Conservation (phyloP, 2,113 vertebrate genomes). For the Lycaon pictus region DNA sequence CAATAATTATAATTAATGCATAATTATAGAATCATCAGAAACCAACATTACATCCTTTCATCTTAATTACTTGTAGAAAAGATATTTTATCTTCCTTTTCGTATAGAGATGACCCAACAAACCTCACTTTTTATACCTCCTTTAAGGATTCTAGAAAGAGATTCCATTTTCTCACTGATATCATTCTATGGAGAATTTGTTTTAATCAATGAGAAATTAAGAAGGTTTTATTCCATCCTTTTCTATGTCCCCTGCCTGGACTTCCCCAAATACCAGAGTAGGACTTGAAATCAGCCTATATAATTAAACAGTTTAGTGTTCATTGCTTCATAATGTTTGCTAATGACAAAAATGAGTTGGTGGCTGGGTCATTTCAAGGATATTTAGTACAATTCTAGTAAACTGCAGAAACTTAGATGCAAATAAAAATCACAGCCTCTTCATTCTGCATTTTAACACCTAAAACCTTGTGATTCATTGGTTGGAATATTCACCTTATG, state of each 20-base stretch:
- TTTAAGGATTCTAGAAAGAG: not conserved
- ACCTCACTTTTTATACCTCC: not conserved
- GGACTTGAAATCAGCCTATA: not conserved
- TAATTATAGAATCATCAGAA: not conserved
- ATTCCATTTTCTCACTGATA: not conserved
- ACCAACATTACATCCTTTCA: not conserved
- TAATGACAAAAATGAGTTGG: slow-evolving; percentile 7
- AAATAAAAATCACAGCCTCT: slow-evolving; percentile 33
- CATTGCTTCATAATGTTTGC: not conserved
- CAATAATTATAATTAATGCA: slow-evolving; percentile 7
- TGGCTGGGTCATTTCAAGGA: not conserved
- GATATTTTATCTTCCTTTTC: slow-evolving; percentile 6
- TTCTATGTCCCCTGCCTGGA: fast-evolving
- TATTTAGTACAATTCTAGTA: not conserved
- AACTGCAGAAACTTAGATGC: slow-evolving; percentile 33
- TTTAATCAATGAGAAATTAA: not conserved
- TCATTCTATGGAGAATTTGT: not conserved
- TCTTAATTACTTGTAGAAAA: slow-evolving; percentile 15
- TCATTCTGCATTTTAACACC: not conserved
- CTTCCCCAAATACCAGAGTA: not conserved
- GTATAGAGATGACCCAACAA: not conserved
- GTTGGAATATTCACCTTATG: not conserved
- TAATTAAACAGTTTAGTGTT: not conserved
- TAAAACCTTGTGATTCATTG: not conserved
- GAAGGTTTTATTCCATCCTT: not conserved